Conservation (phyloP, 2,888 invertebrate species). For the Heliconius hortense region DNA sequence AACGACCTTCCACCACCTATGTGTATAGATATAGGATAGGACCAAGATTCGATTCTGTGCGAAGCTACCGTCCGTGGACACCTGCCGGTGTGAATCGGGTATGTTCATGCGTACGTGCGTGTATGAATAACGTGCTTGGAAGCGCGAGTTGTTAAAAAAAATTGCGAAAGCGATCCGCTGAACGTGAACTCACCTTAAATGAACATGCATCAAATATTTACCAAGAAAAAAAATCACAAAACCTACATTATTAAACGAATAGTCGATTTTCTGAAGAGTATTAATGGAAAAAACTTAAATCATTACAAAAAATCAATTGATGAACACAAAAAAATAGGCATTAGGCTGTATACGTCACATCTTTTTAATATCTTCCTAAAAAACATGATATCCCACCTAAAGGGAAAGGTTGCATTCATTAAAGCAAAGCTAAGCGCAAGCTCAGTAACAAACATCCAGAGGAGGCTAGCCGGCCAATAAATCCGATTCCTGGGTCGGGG, state of each 20-base stretch:
- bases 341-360: slow-evolving; percentile 9
- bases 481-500: slow-evolving; percentile 79
- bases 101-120: slow-evolving; percentile 64
- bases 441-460: slow-evolving; percentile 78
- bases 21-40: slow-evolving; percentile 42
- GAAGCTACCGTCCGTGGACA: slow-evolving; percentile 64
- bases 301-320: not conserved
- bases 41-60: slow-evolving; percentile 60
- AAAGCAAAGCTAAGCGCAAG: slow-evolving; percentile 77
- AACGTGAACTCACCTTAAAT: slow-evolving; percentile 36
- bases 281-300: slow-evolving; percentile 7
- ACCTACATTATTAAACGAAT: not conserved
- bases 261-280: not conserved
- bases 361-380: not conserved
- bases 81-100: slow-evolving; percentile 80
- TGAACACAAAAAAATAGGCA: slow-evolving; percentile 13
- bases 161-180: slow-evolving; percentile 30
- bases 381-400: slow-evolving; percentile 15
- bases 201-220: slow-evolving; percentile 25
- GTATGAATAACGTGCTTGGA: slow-evolving; percentile 58
- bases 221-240: slow-evolving; percentile 1
- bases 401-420: slow-evolving; percentile 39
- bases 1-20: slow-evolving; percentile 56
- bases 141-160: slow-evolving; percentile 31
- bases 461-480: slow-evolving; percentile 80